Evolutionary conservation across 2,113 vertebrate genomes (phyloP), one percentile per base, ranked within the genome.

Genomic region (Prunella himalayana): DNA sequence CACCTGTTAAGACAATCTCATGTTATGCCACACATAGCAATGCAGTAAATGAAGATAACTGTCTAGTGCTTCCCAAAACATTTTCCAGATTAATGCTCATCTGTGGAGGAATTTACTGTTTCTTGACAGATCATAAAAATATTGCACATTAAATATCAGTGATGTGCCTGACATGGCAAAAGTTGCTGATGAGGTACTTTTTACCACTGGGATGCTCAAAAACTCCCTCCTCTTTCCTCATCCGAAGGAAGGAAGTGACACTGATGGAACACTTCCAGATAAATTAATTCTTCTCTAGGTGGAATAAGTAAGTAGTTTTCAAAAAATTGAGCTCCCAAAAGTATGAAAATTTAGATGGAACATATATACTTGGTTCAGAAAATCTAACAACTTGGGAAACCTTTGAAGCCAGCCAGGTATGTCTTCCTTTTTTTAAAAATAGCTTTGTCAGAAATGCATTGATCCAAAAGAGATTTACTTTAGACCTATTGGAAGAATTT

Each of bases 11-110:
- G 51, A 56, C 15, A 89, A 65, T 41, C 53, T 91, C 81, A 20
- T 68, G 60, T 87, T 87, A 95, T 14, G 27, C 44, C 56, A 66
- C 65, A 79, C 47, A 51, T 7, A 89, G 72, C 51, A 91, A 84
- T 0, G 2, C 4, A 45, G 53, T 71, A 75, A 53, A 64, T 2
- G 4, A 84, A 95, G 73, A 87, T 24, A 84, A 87, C 73, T 17
- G 13, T 24, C 53, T 64, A 54, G 33, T 71, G 30, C 80, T 84
- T 79, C 56, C 60, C 39, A 91, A 87, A 94, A 66, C 19, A 64
- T 87, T 89, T 92, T 70, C 73, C 90, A 96, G 84, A 87, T n/a
- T 82, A 81, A 82, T 60, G 57, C 15, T 87, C 64, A 47, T 84
- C 73, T 91, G 70, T 82, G 81, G 33, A 86, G 25, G 53, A 91